These are phyloP conservation scores for Caenorhabditis japonica DNA, from an alignment of 2,888 invertebrate genomes.

Conservation along the genomic window DNA sequence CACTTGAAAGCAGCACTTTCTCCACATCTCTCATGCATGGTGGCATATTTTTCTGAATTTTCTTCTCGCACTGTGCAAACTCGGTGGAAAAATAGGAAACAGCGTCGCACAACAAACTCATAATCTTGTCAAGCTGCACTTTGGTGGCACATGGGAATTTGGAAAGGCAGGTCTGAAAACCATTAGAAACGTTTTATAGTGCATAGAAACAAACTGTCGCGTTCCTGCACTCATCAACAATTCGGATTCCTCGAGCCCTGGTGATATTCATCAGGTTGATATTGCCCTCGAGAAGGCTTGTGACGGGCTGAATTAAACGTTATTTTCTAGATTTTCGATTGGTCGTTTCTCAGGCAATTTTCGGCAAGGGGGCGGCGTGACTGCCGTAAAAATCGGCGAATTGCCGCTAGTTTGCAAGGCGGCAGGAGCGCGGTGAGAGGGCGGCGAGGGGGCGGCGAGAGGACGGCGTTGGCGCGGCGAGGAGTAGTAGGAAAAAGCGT, in stretches of 20 bases:
- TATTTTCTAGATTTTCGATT: no score
- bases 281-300: conserved; percentile 7
- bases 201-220: no score
- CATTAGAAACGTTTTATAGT: no score
- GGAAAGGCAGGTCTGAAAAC: conserved; percentile 33
- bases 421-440: no score
- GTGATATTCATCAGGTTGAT: conserved; percentile 28
- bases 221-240: conserved; percentile 26
- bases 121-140: conserved; percentile 25
- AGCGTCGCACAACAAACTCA: conserved; percentile 30
- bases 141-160: conserved; percentile 19
- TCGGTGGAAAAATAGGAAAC: conserved; percentile 38
- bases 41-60: conserved; percentile 19
- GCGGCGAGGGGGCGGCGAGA: no score
- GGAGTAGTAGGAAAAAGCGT: no score
- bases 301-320: conserved; percentile 36
- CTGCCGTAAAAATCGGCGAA: no score
- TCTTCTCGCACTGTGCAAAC: conserved; percentile 34
- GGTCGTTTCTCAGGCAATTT: no score
- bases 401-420: no score
- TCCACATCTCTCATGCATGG: conserved; percentile 37
- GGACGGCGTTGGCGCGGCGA: no score
- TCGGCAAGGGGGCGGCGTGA: no score
- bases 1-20: not conserved
- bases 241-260: conserved; percentile 33